Evolutionary conservation across 2,888 invertebrate species (phyloP).

Genomic region (Nasonia oneida): DNA sequence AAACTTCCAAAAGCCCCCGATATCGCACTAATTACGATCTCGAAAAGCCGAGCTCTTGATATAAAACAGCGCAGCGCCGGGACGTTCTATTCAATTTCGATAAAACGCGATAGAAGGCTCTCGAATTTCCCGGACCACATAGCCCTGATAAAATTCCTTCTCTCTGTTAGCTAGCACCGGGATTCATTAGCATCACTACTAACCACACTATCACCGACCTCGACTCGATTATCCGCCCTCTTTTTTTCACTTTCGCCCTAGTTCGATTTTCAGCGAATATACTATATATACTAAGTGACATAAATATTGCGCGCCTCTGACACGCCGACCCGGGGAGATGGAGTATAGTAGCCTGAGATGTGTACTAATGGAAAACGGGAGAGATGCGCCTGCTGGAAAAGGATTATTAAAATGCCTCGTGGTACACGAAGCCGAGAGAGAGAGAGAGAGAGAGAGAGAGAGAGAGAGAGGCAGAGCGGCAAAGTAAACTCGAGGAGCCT

Average conservation of each 20-base stretch:
- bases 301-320: not conserved
- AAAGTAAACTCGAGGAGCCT: conserved; percentile 11
- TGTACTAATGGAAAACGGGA: not conserved
- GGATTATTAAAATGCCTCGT: conserved; percentile 23
- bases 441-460: not conserved
- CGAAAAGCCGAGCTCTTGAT: not conserved
- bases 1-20: not conserved
- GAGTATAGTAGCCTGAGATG: not conserved
- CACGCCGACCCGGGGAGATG: not conserved
- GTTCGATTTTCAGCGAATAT: not conserved
- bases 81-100: conserved; percentile 34
- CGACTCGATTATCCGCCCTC: conserved; percentile 28
- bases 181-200: conserved; percentile 45
- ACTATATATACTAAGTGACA: not conserved
- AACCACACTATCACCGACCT: conserved; percentile 6
- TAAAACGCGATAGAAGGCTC: conserved; percentile 30
- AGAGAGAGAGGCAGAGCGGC: not conserved
- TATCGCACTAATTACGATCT: not conserved
- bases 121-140: conserved; percentile 20
- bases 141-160: conserved; percentile 30
- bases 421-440: not conserved
- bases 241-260: not conserved
- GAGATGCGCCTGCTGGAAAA: not conserved
- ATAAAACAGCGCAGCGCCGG: not conserved
- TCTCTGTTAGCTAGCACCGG: not conserved